phyloP scores from a whole-genome alignment of 2,113 vertebrate species.

The Platanista minor region DNA sequence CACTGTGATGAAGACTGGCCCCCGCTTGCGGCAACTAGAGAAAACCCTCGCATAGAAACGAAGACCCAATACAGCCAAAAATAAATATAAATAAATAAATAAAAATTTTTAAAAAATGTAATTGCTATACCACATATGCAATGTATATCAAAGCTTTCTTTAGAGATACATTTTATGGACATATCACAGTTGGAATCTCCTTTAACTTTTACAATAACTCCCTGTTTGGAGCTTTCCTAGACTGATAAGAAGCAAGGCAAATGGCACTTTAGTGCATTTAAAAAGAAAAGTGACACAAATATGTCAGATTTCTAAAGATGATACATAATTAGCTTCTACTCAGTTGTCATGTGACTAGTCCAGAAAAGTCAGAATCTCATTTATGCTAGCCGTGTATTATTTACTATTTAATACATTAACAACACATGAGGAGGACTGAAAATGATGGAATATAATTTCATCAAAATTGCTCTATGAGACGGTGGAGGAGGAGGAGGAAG shows the following conservation, averaged over 20 bases:
- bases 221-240: background rate
- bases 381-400: background rate
- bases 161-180: background rate
- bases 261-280: background rate
- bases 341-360: background rate
- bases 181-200: background rate
- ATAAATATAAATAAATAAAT: too few relatives aligned
- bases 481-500: background rate
- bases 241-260: background rate
- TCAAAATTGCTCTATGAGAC: background rate
- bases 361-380: background rate
- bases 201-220: background rate
- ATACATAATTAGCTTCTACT: background rate
- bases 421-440: background rate
- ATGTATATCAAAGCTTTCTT: background rate
- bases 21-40: too few relatives aligned
- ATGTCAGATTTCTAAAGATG: background rate
- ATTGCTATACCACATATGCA: background rate
- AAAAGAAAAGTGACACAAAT: background rate
- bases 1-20: too few relatives aligned
- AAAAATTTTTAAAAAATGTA: background rate
- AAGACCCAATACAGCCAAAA: too few relatives aligned
- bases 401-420: background rate
- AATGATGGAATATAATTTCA: background rate
- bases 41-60: too few relatives aligned